These are phyloP conservation scores for Phycodurus eques DNA, from an alignment of 2,113 vertebrate genomes.

Conservation along the genomic window DNA sequence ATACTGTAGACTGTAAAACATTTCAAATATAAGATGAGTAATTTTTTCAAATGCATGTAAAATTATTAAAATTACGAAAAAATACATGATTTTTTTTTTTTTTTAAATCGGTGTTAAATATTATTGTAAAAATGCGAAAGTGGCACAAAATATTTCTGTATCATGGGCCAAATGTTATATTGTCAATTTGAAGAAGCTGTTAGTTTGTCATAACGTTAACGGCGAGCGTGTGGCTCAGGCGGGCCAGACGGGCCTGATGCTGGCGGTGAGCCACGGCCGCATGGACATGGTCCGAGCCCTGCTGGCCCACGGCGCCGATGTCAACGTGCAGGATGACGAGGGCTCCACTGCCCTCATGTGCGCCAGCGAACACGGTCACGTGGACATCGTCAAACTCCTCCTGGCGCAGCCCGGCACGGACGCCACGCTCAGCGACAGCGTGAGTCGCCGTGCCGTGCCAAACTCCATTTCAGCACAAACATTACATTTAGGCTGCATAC, in stretches of 20 bases:
- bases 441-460: constrained; percentile 66
- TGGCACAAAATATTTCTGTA: too few species aligned
- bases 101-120: too few species aligned
- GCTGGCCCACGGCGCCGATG: constrained; percentile 85
- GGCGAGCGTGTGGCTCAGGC: constrained; percentile 71
- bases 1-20: too few species aligned
- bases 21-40: too few species aligned
- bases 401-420: constrained; percentile 88
- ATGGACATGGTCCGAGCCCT: constrained; percentile 97
- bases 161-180: background rate
- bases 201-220: too few species aligned
- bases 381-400: constrained; percentile 93
- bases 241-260: constrained; percentile 95
- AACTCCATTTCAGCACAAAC: too few species aligned
- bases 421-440: constrained; percentile 89
- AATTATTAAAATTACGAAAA: too few species aligned
- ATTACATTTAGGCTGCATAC: too few species aligned
- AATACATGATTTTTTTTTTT: too few species aligned
- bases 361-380: constrained; percentile 93
- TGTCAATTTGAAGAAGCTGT: too few species aligned
- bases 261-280: constrained; percentile 93
- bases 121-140: too few species aligned
- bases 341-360: constrained; percentile 97
- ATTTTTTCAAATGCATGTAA: too few species aligned
- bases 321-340: constrained; percentile 94